phyloP scores from a whole-genome alignment of 2,797 vertebrate species.

The Sebastes kiyomatsui region DNA sequence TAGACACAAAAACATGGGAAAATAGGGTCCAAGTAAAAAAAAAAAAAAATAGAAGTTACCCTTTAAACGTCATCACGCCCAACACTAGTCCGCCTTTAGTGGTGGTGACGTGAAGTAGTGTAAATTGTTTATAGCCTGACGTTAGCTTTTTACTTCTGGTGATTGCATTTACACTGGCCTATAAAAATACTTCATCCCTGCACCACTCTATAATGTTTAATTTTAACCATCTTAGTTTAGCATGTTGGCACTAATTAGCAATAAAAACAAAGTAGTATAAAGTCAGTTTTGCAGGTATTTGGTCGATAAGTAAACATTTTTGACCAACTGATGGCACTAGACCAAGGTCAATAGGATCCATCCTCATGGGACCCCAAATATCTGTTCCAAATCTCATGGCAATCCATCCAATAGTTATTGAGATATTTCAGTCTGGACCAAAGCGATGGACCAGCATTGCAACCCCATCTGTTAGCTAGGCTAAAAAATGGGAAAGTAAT shows the following conservation, averaged over 20 bases:
- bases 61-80: too few relatives aligned
- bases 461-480: not conserved
- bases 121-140: too few relatives aligned
- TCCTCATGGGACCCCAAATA: not conserved
- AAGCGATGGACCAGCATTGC: not conserved
- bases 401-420: not conserved
- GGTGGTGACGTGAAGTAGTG: too few relatives aligned
- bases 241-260: not conserved
- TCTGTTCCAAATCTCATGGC: not conserved
- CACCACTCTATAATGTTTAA: not conserved
- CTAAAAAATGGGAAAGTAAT: not conserved
- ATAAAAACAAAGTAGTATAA: not conserved
- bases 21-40: too few relatives aligned
- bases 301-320: not conserved
- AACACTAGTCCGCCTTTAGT: too few relatives aligned
- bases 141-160: too few relatives aligned
- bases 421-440: not conserved
- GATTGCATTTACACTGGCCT: too few relatives aligned
- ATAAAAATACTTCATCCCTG: too few relatives aligned
- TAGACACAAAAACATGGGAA: too few relatives aligned
- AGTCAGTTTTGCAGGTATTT: not conserved
- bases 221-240: not conserved
- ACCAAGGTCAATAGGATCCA: not conserved
- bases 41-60: too few relatives aligned
- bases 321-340: not conserved